phyloP scores from a whole-genome alignment of 35 echinoderm and acorn worm species.

The Acanthaster planci region DNA sequence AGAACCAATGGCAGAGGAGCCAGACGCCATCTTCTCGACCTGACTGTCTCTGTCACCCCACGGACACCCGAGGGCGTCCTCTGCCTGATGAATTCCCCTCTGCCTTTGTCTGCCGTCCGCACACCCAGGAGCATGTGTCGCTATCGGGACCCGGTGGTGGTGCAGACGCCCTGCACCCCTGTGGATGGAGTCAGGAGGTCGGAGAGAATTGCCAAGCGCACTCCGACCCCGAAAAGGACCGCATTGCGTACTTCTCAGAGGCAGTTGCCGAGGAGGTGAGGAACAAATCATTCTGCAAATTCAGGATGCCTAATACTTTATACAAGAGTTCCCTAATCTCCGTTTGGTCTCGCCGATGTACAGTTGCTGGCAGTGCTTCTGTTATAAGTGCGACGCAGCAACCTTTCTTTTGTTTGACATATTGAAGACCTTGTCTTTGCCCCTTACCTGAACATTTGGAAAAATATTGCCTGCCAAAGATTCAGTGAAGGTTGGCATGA shows the following conservation, averaged over 20 bases:
- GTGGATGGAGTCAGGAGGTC: background rate
- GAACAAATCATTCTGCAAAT: background rate
- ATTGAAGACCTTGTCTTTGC: too few species aligned
- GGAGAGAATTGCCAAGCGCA: background rate
- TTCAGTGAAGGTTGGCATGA: too few species aligned
- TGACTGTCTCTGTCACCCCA: background rate
- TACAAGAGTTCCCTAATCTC: too few species aligned
- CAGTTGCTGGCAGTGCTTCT: too few species aligned
- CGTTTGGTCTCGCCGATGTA: too few species aligned
- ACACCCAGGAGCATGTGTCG: background rate
- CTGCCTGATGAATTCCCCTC: background rate
- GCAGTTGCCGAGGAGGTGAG: background rate
- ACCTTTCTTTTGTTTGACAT: too few species aligned
- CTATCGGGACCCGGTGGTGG: background rate
- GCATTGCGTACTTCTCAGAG: background rate
- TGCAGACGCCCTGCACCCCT: background rate
- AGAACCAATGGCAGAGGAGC: background rate
- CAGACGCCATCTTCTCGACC: background rate
- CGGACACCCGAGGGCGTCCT: slow-evolving; percentile 17
- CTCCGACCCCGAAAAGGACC: background rate
- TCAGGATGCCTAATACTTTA: background rate
- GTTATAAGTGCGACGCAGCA: too few species aligned
- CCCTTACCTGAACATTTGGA: too few species aligned
- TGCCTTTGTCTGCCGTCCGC: background rate
- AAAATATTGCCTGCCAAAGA: too few species aligned